Conservation (phyloP, 2,113 vertebrate species). For the Tiliqua scincoides region DNA sequence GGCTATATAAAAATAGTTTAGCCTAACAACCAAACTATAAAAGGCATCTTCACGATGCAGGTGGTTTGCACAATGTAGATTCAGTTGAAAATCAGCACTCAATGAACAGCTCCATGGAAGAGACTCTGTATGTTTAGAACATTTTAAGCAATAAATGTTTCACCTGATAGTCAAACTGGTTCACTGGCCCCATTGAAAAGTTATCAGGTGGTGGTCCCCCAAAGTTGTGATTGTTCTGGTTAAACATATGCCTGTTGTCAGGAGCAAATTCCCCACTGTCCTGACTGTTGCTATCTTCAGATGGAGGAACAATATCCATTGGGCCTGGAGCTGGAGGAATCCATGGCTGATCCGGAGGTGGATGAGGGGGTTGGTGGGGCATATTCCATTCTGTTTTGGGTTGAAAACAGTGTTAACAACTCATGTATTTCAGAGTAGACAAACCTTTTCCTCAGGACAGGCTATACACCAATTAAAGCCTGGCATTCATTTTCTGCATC, state of each 20-base stretch:
- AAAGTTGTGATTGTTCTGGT: slow-evolving; percentile 99
- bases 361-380: slow-evolving; percentile 91
- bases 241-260: slow-evolving; percentile 93
- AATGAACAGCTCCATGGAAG: slow-evolving; percentile 75
- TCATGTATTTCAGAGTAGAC: slow-evolving; percentile 48
- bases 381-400: slow-evolving; percentile 93
- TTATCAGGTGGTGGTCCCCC: slow-evolving; percentile 96
- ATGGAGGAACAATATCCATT: slow-evolving; percentile 95
- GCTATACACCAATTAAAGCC: not conserved
- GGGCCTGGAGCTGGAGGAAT: slow-evolving; percentile 91
- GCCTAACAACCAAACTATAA: slow-evolving; percentile 55
- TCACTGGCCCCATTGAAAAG: slow-evolving; percentile 95
- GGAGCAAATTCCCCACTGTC: slow-evolving; percentile 95
- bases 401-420: slow-evolving; percentile 71
- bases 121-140: slow-evolving; percentile 74
- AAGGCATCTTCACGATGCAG: slow-evolving; percentile 56
- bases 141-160: slow-evolving; percentile 83
- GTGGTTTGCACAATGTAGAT: slow-evolving; percentile 57
- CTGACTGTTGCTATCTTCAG: slow-evolving; percentile 98
- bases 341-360: slow-evolving; percentile 94
- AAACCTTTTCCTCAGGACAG: not conserved
- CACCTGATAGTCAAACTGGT: slow-evolving; percentile 99
- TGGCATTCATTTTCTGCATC: not conserved
- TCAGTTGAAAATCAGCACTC: slow-evolving; percentile 70
- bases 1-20: slow-evolving; percentile 1